Base-by-base conservation (phyloP, 2,888 invertebrate genomes). In the Leucozona laternaria region DNA sequence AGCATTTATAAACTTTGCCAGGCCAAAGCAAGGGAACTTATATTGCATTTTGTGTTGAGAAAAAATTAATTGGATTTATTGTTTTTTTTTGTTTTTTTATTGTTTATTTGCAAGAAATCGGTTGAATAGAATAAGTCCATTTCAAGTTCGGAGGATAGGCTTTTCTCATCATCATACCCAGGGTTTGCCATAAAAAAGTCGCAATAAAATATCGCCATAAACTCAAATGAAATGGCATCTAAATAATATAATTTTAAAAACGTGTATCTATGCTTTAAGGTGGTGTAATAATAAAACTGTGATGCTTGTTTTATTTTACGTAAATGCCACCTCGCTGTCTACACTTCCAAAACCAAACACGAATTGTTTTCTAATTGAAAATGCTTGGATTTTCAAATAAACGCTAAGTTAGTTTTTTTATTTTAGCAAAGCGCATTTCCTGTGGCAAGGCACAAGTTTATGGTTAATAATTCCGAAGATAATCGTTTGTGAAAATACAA, bases 391-490 rank as follows among this genome's bases (percentile, higher is more conserved):
- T 68, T 68, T 68, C 66, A 50, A 50, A 68, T 68, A 68, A 68
- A 68, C 34, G 66, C 66, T 20, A 68, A 68, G n/a, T 68, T 34
- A 68, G 28, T 68, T 31, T 68, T 48, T 50, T 68, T 68, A 50
- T 68, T 64, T 57, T 48, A 40, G 2, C 73, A 60, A 75, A 45
- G 64, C 34, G 48, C 37, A 45, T 50, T 31, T 62, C 60, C 64
- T 37, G 43, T 64, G 20, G 25, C 22, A 62, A 64, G 55, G 53
- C 37, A 58, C n/a, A 76, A 66, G 64, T 76, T 84, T 76, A 79
- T 79, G 75, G 79, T 75, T 80, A 79, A 79, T 79, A 75, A 84
- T 66, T 79, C 45, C 25, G 70, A 68, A 82, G 79, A 60, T 79
- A 72, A 31, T 48, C 83, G 53, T 57, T 75, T 75, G 68, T 48